Percentiles rank a stretch among this genome's conserved stretches.
These are phyloP conservation scores for Chaetodon auriga DNA, from an alignment of 2,113 vertebrate genomes.

Conservation along the genomic window DNA sequence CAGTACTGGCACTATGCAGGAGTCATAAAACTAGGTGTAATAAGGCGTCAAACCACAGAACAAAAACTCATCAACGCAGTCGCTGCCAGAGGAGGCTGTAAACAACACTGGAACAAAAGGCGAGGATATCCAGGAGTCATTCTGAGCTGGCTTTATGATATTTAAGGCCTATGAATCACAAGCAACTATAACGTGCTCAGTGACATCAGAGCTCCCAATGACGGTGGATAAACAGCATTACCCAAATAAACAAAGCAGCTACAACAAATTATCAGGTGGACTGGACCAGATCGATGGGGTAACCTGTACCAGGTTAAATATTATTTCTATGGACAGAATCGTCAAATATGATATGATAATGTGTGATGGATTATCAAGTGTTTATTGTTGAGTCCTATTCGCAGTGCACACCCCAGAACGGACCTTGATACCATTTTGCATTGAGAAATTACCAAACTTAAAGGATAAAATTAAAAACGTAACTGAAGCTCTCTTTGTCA, in stretches of 20 bases:
- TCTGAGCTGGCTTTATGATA: not conserved
- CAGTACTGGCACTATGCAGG: constrained; percentile 43
- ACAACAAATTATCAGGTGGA: no score
- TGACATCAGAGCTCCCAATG: not conserved
- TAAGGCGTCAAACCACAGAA: constrained; percentile 52
- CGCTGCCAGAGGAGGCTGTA: not conserved
- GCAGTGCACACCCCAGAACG: not conserved
- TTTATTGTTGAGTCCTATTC: not conserved
- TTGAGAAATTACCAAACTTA: not conserved
- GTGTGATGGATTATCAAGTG: not conserved
- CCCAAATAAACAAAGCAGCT: no score
- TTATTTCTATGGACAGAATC: not conserved
- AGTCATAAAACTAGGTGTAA: constrained; percentile 63
- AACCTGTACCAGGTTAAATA: not conserved
- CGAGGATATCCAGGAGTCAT: not conserved
- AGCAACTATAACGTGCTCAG: not conserved
- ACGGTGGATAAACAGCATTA: not conserved
- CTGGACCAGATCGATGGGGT: not conserved
- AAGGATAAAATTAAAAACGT: not conserved
- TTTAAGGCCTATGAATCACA: constrained; percentile 19
- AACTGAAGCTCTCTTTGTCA: not conserved
- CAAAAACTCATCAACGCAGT: constrained; percentile 1
- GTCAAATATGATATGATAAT: not conserved
- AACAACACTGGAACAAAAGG: not conserved
- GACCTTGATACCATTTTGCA: not conserved